A percentile compares a stretch with the other conserved stretches of the same genome.
Evolutionary conservation across 2,888 invertebrate species (phyloP).

Genomic region (Lasioglossum calceatum): DNA sequence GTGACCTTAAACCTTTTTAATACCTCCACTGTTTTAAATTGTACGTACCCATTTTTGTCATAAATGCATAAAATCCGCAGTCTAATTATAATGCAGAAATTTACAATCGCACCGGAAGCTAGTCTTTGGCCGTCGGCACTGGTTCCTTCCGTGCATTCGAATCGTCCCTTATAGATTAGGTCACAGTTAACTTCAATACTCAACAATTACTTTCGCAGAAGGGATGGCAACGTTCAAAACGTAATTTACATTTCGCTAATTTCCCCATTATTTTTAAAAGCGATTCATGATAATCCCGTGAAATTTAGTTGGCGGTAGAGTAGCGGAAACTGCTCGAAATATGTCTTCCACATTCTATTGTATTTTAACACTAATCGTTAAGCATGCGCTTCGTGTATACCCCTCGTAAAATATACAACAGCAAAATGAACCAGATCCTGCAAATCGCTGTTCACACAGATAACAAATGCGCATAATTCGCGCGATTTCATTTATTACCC

Average conservation of each 20-base stretch:
- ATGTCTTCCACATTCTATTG: conserved; percentile 10
- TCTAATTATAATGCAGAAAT: not conserved
- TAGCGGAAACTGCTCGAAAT: not conserved
- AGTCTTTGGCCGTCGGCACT: conserved; percentile 30
- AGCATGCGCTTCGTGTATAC: not conserved
- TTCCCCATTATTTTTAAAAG: not conserved
- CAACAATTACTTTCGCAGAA: not conserved
- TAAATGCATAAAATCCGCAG: too few species aligned
- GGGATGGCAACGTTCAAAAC: not conserved
- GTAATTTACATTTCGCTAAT: not conserved
- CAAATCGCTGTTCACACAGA: not conserved
- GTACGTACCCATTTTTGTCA: too few species aligned
- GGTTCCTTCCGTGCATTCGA: not conserved
- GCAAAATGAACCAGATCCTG: not conserved
- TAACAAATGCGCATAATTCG: conserved; percentile 15
- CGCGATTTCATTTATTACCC: conserved; percentile 17
- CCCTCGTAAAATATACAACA: conserved; percentile 9
- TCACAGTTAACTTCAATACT: not conserved
- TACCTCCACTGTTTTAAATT: too few species aligned
- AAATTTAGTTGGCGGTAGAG: not conserved
- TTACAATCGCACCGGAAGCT: not conserved
- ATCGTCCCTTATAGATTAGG: not conserved
- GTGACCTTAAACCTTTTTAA: too few species aligned
- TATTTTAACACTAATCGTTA: conserved; percentile 14
- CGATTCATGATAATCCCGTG: not conserved